Percentiles rank a stretch among this genome's conserved stretches.
Conservation (phyloP, 2,888 invertebrate genomes). For the Seira ritae region DNA sequence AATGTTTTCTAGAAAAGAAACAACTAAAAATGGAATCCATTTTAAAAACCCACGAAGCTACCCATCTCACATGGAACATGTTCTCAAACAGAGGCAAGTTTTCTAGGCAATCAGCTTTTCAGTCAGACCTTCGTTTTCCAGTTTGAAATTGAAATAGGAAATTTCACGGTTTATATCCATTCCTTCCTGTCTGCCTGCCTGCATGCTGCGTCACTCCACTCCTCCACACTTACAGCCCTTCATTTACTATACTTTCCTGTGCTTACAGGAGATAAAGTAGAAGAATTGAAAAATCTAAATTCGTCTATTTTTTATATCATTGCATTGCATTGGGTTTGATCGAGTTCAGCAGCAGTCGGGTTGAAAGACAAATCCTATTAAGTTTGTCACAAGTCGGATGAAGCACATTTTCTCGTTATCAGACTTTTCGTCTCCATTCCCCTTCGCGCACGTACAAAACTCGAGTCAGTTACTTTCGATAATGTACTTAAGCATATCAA, state of each 20-base stretch:
- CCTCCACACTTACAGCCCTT: background rate
- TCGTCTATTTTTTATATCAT: constrained; percentile 55
- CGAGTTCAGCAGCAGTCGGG: constrained; percentile 31
- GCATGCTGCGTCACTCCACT: background rate
- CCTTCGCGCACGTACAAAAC: constrained; percentile 45
- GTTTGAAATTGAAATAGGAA: constrained; percentile 59
- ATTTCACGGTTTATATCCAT: constrained; percentile 56
- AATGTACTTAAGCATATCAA: constrained; percentile 54
- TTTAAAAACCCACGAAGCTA: constrained; percentile 49
- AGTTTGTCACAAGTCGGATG: constrained; percentile 67
- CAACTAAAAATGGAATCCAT: constrained; percentile 55
- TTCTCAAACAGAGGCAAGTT: constrained; percentile 3
- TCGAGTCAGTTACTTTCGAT: constrained; percentile 54
- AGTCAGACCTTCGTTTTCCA: background rate
- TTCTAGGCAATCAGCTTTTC: constrained; percentile 17
- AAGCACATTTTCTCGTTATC: constrained; percentile 55
- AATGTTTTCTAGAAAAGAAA: constrained; percentile 57
- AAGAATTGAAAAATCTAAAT: constrained; percentile 58
- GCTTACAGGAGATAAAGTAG: constrained; percentile 33
- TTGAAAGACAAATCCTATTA: constrained; percentile 68
- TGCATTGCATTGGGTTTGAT: constrained; percentile 34
- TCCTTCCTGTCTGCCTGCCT: constrained; percentile 18
- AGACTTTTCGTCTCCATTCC: constrained; percentile 39
- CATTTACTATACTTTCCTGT: constrained; percentile 15
- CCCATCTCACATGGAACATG: background rate